Conservation (phyloP, 2,797 vertebrate species). For the Bucorvus abyssinicus region DNA sequence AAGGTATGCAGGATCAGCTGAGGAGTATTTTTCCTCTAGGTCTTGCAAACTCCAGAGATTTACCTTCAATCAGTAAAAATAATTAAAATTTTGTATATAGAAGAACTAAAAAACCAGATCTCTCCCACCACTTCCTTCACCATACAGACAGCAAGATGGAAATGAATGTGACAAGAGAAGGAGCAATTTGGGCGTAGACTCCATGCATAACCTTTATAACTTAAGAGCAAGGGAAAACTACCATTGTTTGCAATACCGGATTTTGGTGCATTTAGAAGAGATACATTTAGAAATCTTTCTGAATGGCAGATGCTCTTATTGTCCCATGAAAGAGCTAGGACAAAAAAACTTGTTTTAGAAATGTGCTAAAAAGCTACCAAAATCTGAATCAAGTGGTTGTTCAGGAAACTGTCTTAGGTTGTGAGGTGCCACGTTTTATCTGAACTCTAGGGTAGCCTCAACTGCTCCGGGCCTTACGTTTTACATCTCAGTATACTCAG, state of each 20-base stretch:
- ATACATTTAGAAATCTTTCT: slow-evolving; percentile 24
- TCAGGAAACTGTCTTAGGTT: not conserved
- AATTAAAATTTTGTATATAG: not conserved
- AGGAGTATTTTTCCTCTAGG: not conserved
- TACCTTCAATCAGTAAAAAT: not conserved
- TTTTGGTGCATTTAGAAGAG: not conserved
- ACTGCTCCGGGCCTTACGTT: not conserved
- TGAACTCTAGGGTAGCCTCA: not conserved
- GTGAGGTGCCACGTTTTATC: not conserved
- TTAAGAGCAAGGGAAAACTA: not conserved
- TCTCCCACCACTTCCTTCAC: not conserved
- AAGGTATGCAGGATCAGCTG: not conserved
- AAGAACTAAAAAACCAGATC: not conserved
- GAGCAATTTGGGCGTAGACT: not conserved
- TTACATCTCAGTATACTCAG: not conserved
- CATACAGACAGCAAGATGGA: not conserved
- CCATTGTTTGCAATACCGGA: not conserved
- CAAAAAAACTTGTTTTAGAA: slow-evolving; percentile 17
- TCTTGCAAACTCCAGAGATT: not conserved
- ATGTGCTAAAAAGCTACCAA: not conserved
- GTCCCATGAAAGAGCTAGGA: not conserved
- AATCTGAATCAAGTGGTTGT: not conserved
- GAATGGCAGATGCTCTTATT: not conserved
- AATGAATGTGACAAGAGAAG: not conserved
- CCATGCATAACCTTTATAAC: not conserved